phyloP scores from a whole-genome alignment of 1,140 invertebrate species.

The Brachionus sp. region DNA sequence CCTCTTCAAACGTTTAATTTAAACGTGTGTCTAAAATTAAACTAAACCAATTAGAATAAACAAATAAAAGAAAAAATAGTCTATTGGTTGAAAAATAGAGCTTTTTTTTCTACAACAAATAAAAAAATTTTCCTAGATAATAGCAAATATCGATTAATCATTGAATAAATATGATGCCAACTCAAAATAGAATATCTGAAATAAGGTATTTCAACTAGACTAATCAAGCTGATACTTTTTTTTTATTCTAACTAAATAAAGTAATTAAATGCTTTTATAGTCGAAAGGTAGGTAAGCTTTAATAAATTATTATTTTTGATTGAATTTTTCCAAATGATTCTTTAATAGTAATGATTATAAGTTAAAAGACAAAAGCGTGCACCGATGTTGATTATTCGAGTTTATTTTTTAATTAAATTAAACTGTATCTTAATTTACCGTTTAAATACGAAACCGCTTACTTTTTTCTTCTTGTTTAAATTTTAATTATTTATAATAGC shows the following conservation, averaged over 20 bases:
- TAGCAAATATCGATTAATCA: slow-evolving; percentile 9
- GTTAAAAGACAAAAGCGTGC: background rate
- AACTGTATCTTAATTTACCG: background rate
- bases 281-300: background rate
- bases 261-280: slow-evolving; percentile 1
- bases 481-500: background rate
- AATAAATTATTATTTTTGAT: background rate
- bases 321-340: background rate
- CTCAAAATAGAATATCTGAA: background rate
- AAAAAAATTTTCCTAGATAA: background rate
- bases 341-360: background rate
- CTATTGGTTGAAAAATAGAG: background rate
- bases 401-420: background rate
- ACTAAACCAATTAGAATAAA: background rate
- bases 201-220: background rate
- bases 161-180: background rate
- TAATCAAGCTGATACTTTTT: background rate
- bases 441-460: background rate
- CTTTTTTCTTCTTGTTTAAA: background rate
- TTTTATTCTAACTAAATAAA: background rate
- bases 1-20: background rate
- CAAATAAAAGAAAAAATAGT: background rate
- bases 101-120: background rate
- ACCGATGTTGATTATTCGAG: background rate
- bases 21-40: slow-evolving; percentile 17